Percentiles rank a stretch among this genome's conserved stretches.
phyloP scores from a whole-genome alignment of 2,113 vertebrate genomes.

The Corythornis vintsioides region DNA sequence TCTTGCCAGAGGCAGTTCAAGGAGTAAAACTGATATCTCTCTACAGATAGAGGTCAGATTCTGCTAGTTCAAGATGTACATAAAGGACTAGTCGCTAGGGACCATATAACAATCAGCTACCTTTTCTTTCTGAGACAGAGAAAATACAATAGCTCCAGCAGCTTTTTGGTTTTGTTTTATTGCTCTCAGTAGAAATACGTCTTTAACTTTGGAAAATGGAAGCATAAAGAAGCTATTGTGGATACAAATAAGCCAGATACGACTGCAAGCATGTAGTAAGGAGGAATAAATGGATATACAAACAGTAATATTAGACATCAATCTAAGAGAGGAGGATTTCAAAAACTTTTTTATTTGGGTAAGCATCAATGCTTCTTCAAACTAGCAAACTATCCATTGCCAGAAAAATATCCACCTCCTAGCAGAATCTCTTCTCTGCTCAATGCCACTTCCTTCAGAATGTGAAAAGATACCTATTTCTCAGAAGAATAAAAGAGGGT shows the following conservation, averaged over 20 bases:
- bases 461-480: not conserved
- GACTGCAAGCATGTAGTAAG: not conserved
- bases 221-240: not conserved
- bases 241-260: not conserved
- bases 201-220: slow-evolving; percentile 5
- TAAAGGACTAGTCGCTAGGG: not conserved
- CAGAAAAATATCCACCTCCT: not conserved
- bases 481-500: not conserved
- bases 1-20: not conserved
- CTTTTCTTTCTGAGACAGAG: not conserved
- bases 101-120: slow-evolving; percentile 1
- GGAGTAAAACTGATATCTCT: not conserved
- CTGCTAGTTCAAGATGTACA: not conserved
- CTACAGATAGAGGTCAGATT: not conserved
- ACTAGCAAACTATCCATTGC: not conserved
- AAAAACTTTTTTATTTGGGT: not conserved
- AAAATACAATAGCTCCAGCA: not conserved
- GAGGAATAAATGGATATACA: not conserved
- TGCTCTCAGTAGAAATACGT: not conserved
- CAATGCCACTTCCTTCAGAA: not conserved
- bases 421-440: not conserved
- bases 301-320: not conserved
- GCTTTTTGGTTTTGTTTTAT: slow-evolving; percentile 23
- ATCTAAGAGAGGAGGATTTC: not conserved
- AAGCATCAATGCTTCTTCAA: not conserved